Base-by-base conservation (phyloP, 1,140 invertebrate genomes). In the Saccostrea glomerata region DNA sequence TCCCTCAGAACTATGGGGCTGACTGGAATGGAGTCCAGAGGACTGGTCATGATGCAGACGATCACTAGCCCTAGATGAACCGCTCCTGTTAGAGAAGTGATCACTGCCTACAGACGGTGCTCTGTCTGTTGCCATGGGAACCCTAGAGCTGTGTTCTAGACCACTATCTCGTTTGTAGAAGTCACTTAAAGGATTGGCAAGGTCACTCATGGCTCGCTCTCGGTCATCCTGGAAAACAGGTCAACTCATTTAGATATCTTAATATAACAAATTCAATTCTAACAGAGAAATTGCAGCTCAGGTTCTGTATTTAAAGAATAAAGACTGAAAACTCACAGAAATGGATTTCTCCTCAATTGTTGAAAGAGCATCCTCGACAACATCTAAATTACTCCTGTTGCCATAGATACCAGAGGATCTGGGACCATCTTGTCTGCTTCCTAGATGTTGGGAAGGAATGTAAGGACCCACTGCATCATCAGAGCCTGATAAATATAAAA, bases 401-500 rank as follows among this genome's bases (percentile, higher is more conserved):
- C 91, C 87, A 89, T 93, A 93, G 83, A 93, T 91, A 58, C 93
- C 92, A 66, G 55, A 55, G 17, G 40, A 54, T n/a, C 47, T 40
- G 17, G 91, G 89, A 1, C 20, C 63, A 86, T 94, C 93, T 12
- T 63, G 73, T 17, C 93, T 86, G 23, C 91, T 91, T 30, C 93
- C 93, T 0, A 94, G 89, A 12, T 90, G 89, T 47, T 91, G 86
- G 17, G 88, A 40, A 7, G 93, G 93, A 58, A 94, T 90, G n/a
- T 88, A 60, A 20, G 93, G 93, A 6, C 88, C 92, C 83, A 88
- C 82, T 0, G 93, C 93, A 91, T 94, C 93, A 90, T 94, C 93
- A 66, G 93, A 94, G 83, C 93, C 93, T 94, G 66, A 9, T 84
- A 85, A 82, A 17, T 83, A 17, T 58, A 89, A 9, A 20, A 23